These are phyloP conservation scores for Megaustenia siamemsis DNA, from an alignment of 2,888 invertebrate species.

Conservation along the genomic window DNA sequence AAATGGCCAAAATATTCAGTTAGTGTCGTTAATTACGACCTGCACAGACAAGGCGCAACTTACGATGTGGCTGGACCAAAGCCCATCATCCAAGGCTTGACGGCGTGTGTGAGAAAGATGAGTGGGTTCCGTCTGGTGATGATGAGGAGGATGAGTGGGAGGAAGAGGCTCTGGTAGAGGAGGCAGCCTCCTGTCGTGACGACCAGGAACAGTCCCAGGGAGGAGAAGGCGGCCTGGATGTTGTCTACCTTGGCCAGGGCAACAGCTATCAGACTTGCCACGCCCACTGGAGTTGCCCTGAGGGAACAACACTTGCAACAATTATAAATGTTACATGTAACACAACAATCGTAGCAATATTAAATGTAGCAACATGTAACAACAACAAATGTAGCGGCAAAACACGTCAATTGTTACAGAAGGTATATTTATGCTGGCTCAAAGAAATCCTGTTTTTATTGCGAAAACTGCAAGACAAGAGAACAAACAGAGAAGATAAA, in stretches of 20 bases:
- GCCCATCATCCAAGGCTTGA: slow-evolving; percentile 66
- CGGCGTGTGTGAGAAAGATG: slow-evolving; percentile 59
- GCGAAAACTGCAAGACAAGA: no score
- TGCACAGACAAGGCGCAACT: slow-evolving; percentile 54
- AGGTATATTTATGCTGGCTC: no score
- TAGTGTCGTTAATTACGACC: no score
- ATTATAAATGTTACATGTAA: no score
- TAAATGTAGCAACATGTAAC: no score
- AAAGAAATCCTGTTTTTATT: no score
- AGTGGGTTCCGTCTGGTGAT: slow-evolving; percentile 68
- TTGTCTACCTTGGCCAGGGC: slow-evolving; percentile 66
- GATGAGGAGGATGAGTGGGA: slow-evolving; percentile 65
- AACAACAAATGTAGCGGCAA: no score
- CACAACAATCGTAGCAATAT: no score
- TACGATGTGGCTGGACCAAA: slow-evolving; percentile 74
- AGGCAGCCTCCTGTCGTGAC: slow-evolving; percentile 65
- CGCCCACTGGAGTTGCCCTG: slow-evolving; percentile 72
- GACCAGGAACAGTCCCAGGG: slow-evolving; percentile 68
- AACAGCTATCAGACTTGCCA: slow-evolving; percentile 69
- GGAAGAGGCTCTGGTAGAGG: slow-evolving; percentile 66
- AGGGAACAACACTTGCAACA: no score
- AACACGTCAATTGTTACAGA: no score
- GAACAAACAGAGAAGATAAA: no score
- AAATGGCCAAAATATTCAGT: no score
- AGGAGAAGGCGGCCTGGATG: slow-evolving; percentile 63